Percentiles rank a stretch among this genome's conserved stretches.
Evolutionary conservation across 2,113 vertebrate species (phyloP).

Genomic region (Lophotis ruficrista): DNA sequence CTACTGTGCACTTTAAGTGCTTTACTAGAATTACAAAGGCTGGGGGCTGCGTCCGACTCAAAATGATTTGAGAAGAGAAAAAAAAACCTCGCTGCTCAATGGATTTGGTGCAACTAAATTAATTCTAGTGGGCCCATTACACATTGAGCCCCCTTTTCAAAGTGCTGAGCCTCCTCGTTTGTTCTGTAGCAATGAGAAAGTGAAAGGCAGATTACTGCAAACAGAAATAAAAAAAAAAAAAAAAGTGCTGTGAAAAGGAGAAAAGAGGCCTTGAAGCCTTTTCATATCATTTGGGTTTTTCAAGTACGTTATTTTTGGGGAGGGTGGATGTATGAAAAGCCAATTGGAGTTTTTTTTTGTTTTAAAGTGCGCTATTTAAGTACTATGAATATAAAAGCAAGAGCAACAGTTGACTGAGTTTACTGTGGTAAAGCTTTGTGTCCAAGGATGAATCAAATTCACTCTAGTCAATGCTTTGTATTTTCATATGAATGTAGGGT

Average conservation of each 20-base stretch:
- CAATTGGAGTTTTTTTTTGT: slow-evolving; percentile 87
- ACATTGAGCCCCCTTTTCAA: slow-evolving; percentile 88
- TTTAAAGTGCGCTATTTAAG: slow-evolving; percentile 86
- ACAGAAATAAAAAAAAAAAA: slow-evolving; percentile 84
- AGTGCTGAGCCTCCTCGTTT: slow-evolving; percentile 86
- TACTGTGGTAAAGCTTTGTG: slow-evolving; percentile 86
- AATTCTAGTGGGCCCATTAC: slow-evolving; percentile 88
- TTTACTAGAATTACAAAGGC: slow-evolving; percentile 99
- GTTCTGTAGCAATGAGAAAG: slow-evolving; percentile 90
- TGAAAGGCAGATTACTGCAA: slow-evolving; percentile 90
- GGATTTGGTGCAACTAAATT: slow-evolving; percentile 89
- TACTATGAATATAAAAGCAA: slow-evolving; percentile 85
- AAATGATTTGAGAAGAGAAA: slow-evolving; percentile 85
- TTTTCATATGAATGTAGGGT: slow-evolving; percentile 84
- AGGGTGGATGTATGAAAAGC: slow-evolving; percentile 86
- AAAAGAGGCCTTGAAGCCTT: slow-evolving; percentile 87
- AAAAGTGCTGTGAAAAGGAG: slow-evolving; percentile 81
- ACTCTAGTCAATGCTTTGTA: slow-evolving; percentile 83
- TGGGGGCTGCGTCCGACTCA: slow-evolving; percentile 88
- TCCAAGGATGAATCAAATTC: slow-evolving; percentile 84
- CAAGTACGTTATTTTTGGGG: slow-evolving; percentile 88
- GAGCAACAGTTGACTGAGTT: slow-evolving; percentile 89
- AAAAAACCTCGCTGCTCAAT: slow-evolving; percentile 81
- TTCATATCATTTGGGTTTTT: slow-evolving; percentile 89
- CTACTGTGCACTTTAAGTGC: slow-evolving; percentile 99